Base-by-base conservation (phyloP, 1,140 invertebrate species). In the Luehdorfia chinensis region DNA sequence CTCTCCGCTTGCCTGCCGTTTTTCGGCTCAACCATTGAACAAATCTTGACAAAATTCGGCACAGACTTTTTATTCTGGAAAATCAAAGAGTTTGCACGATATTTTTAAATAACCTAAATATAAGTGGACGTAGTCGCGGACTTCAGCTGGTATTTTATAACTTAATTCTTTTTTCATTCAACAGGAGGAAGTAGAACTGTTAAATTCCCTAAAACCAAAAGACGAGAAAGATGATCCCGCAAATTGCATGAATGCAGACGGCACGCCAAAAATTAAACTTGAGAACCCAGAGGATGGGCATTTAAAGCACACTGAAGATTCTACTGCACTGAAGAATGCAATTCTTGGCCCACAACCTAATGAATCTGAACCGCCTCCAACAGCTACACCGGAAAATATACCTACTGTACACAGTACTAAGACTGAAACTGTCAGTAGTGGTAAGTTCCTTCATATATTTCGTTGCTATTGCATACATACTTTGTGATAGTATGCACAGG, bases 241-340 rank as follows among this genome's bases (percentile, higher is more conserved):
- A 2, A 55, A 9, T 15, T 21, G 47, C 1, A 55, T 53, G 3
- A 60, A 59, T 28, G 1, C 33, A 0, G 55, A 68, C 39, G 57
- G 60, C 4, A 37, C 53, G 14, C 31, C 57, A 2, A 80, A 75
- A 49, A 66, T 84, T 1, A 84, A 83, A 48, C 68, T 64, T 4
- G 81, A 83, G 51, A 39, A 49, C 15, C 21, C 47, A 1, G 76
- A 83, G 1, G 81, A 85, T 1, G 63, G 67, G 0, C 63, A 75
- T n/a, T 25, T 79, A 37, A 84, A 81, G 32, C 81, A 75, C 27
- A 85, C 77, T 0, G 79, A 85, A 18, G 81, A 85, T 36, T 84
- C 79, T 0, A 76, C 81, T 0, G 78, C 81, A 0, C 47, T 85
- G 14, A 77, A 76, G 49, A 85, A 83, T 25, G 81, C 81, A 0